Percentiles rank a stretch among this genome's conserved stretches.
Conservation (phyloP, 2,113 vertebrate species). For the Salvelinus fontinalis region DNA sequence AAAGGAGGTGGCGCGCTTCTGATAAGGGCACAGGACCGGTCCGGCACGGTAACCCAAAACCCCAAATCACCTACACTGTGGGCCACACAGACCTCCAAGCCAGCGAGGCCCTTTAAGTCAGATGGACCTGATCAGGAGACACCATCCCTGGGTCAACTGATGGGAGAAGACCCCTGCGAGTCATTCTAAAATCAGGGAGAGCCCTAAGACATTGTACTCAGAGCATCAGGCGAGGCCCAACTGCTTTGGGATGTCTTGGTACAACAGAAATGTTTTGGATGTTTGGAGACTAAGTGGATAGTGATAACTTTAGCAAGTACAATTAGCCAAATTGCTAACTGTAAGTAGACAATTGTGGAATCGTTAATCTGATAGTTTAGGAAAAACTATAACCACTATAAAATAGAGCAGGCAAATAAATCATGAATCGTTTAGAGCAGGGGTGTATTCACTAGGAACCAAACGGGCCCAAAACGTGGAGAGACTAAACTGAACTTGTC, state of each 20-base stretch:
- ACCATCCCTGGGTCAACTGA: not conserved
- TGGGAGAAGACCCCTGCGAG: not conserved
- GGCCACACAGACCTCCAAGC: not conserved
- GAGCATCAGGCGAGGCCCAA: not conserved
- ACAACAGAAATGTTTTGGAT: not conserved
- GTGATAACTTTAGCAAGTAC: not conserved
- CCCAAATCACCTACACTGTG: not conserved
- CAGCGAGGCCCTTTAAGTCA: not conserved
- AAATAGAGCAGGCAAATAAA: too few species aligned
- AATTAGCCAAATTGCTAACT: too few species aligned
- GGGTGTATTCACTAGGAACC: too few species aligned
- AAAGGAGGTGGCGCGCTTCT: slow-evolving; percentile 64
- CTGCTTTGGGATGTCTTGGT: not conserved
- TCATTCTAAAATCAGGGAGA: not conserved
- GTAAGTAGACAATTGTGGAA: too few species aligned
- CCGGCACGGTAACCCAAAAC: not conserved
- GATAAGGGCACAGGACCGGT: slow-evolving; percentile 8
- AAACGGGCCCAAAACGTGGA: too few species aligned
- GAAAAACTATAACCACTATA: too few species aligned
- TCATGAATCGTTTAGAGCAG: too few species aligned
- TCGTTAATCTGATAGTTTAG: too few species aligned
- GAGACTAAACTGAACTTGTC: too few species aligned
- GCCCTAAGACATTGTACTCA: not conserved
- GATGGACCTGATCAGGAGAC: not conserved
- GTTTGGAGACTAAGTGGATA: not conserved